These are phyloP conservation scores for Poeciliopsis turneri DNA, from an alignment of 2,797 vertebrate species.

Conservation along the genomic window DNA sequence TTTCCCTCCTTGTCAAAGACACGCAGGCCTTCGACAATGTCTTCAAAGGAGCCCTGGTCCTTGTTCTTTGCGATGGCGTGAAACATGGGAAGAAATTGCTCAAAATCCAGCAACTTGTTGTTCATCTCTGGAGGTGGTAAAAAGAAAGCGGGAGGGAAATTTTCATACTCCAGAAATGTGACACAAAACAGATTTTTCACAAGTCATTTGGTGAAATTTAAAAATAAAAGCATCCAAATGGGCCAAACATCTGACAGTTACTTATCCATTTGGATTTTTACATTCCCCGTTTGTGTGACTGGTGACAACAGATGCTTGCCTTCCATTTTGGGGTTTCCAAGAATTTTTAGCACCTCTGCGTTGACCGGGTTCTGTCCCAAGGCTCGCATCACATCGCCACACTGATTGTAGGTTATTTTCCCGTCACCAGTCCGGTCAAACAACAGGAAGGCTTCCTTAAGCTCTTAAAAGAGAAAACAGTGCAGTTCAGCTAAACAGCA, in stretches of 20 bases:
- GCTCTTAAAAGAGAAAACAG: constrained; percentile 75
- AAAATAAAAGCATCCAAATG: not conserved
- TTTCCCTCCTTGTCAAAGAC: constrained; percentile 97
- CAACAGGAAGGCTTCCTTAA: constrained; percentile 93
- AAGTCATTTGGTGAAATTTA: not conserved
- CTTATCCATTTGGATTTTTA: not conserved
- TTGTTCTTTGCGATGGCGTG: constrained; percentile 93
- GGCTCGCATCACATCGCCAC: constrained; percentile 92
- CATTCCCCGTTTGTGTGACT: not conserved
- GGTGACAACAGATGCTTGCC: constrained; percentile 57
- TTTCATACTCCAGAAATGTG: not conserved
- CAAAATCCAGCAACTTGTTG: constrained; percentile 89
- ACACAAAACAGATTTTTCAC: not conserved
- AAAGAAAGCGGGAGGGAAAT: not conserved
- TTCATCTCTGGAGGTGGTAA: constrained; percentile 85
- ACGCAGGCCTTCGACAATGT: constrained; percentile 90
- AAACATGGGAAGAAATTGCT: constrained; percentile 94
- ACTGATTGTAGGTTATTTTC: constrained; percentile 92
- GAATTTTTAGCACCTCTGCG: constrained; percentile 91
- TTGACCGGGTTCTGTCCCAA: constrained; percentile 94
- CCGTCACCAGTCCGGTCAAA: constrained; percentile 92
- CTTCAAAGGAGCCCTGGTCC: constrained; percentile 92
- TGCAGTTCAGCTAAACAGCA: constrained; percentile 6
- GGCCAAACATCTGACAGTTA: not conserved
- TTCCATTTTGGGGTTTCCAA: constrained; percentile 92